Percentiles rank a stretch among this genome's conserved stretches.
These are phyloP conservation scores for Philonicus albiceps DNA, from an alignment of 2,888 invertebrate genomes.

Conservation along the genomic window DNA sequence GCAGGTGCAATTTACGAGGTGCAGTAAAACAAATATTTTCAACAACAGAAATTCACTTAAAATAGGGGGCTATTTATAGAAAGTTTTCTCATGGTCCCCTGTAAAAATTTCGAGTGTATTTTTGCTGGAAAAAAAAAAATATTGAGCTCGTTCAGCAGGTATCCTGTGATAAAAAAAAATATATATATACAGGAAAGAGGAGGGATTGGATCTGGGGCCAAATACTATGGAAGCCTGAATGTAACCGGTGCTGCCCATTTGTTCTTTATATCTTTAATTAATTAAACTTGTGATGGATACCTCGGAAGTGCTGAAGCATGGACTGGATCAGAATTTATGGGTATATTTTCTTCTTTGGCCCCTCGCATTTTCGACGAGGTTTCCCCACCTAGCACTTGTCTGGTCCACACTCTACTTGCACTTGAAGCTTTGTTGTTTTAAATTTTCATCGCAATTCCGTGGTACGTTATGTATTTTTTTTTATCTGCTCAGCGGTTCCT, in stretches of 20 bases:
- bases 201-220: not conserved
- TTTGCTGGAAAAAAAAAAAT: not conserved
- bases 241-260: constrained; percentile 21
- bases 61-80: constrained; percentile 1
- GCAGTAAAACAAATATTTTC: not conserved
- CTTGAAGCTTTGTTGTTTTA: not conserved
- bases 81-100: not conserved
- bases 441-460: not conserved
- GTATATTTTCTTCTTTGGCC: not conserved
- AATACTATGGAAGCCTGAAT: not conserved
- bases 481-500: constrained; percentile 1
- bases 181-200: not conserved
- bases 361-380: not conserved
- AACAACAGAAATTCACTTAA: not conserved
- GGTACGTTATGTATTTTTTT: constrained; percentile 22
- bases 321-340: constrained; percentile 4
- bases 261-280: constrained; percentile 30
- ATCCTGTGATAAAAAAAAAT: not conserved
- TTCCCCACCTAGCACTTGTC: not conserved
- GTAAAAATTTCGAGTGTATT: not conserved
- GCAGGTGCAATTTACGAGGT: constrained; percentile 8
- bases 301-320: constrained; percentile 23
- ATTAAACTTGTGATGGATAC: constrained; percentile 37
- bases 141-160: not conserved
- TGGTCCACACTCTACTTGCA: not conserved